Conservation (phyloP, 1,140 invertebrate genomes). For the Ostrea denselamellosa region DNA sequence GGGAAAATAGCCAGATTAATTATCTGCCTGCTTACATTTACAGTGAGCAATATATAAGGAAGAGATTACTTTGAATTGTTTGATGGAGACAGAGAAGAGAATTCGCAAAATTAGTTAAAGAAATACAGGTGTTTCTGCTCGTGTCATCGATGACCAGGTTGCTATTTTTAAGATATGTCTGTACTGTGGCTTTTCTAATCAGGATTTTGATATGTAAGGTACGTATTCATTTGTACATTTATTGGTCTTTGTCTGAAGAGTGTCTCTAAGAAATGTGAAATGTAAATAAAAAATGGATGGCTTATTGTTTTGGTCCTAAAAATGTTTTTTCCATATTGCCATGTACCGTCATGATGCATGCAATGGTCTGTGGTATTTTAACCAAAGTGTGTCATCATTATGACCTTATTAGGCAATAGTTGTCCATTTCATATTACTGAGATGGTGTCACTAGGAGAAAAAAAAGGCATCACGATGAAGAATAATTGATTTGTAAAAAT, state of each 20-base stretch:
- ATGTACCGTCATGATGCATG: neutral
- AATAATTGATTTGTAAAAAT: constrained; percentile 39
- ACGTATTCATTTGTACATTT: too few relatives aligned
- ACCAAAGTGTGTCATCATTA: neutral
- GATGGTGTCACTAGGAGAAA: constrained; percentile 21
- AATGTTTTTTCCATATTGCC: neutral
- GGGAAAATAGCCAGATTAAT: too few relatives aligned
- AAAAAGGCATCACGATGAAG: constrained; percentile 35
- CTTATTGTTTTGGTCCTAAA: neutral
- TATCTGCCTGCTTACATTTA: neutral
- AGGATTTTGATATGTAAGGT: too few relatives aligned
- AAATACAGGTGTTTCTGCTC: too few relatives aligned
- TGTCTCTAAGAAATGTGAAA: neutral
- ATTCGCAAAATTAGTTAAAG: too few relatives aligned
- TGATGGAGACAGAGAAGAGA: neutral
- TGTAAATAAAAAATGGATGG: neutral
- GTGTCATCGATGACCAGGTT: too few relatives aligned
- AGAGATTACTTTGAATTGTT: neutral
- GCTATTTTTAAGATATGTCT: too few relatives aligned
- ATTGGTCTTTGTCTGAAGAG: too few relatives aligned
- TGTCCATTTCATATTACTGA: constrained; percentile 18
- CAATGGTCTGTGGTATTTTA: neutral
- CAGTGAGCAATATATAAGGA: neutral
- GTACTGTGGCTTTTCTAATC: too few relatives aligned
- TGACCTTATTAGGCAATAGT: neutral